Evolutionary conservation across 1,140 invertebrate genomes (phyloP).

Genomic region (Pogonognathellus flavescens): DNA sequence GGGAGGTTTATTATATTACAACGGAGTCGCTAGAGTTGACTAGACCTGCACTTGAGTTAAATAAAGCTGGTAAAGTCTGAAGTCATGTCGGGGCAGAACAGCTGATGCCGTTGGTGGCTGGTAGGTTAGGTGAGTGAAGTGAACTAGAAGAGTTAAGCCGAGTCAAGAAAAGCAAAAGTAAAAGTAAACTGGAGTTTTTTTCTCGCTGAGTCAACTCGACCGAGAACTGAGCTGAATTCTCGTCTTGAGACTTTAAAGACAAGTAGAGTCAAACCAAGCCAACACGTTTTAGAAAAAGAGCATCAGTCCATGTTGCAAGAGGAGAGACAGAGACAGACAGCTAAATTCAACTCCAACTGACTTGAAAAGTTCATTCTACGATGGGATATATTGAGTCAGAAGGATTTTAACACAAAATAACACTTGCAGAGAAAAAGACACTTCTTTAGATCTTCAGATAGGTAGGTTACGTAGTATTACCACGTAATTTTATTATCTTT

Average conservation of each 20-base stretch:
- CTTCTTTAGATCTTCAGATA: no score
- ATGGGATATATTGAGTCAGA: neutral
- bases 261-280: neutral
- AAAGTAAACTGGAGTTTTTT: constrained; percentile 36
- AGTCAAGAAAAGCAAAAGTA: constrained; percentile 34
- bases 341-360: constrained; percentile 29
- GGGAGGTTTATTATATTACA: neutral
- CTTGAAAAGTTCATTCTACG: neutral
- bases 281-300: no score
- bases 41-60: neutral
- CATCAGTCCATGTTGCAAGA: neutral
- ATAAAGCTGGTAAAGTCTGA: neutral
- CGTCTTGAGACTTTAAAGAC: constrained; percentile 8
- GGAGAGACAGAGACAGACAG: constrained; percentile 24
- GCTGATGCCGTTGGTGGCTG: constrained; percentile 10
- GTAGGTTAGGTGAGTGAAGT: neutral
- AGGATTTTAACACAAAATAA: neutral
- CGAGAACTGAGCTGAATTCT: neutral
- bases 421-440: no score
- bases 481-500: no score
- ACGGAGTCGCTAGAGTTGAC: neutral
- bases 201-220: constrained; percentile 23
- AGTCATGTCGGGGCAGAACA: neutral
- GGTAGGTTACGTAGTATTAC: no score
- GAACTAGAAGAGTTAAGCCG: constrained; percentile 21